Evolutionary conservation across 2,888 invertebrate genomes (phyloP), one percentile per base, ranked within the genome.

Genomic region (Catocala nupta): DNA sequence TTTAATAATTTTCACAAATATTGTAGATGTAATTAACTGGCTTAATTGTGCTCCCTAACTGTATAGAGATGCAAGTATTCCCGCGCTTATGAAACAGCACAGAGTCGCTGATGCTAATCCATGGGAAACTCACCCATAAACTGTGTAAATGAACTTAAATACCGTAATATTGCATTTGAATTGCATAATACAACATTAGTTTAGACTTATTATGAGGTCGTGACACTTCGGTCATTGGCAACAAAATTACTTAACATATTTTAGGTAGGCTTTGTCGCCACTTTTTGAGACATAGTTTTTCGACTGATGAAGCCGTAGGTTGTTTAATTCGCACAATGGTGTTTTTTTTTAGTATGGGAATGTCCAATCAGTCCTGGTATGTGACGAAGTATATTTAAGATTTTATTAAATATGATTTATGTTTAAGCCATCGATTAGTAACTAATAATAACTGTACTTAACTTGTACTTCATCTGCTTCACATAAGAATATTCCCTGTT

Each of bases 101-200:
- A 69, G 51, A 54, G 73, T 44, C 56, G 65, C 70, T 78, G 73
- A 81, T 79, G 81, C 68, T 81, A 81, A 81, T 80, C 80, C 81
- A 85, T 90, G 88, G 81, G 87, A 90, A 90, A 66, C 74, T 71
- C 68, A 48, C 62, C 74, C 73, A 80, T 81, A 82, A 71, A 51
- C 58, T 50, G 52, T 52, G 76, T 81, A 74, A 75, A 73, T 64
- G 64, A 70, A 70, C 62, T 70, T 61, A 77, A 71, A 75, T 75
- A 78, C 75, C 70, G 75, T 75, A 78, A 66, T 67, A 72, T 72
- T 75, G 73, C 68, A 74, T 74, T 76, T 70, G 59, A 72, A 77
- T 64, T 71, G 73, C 75, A 62, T 75, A 66, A 63, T 61, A 65
- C 45, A 51, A 50, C 55, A 66, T 65, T 70, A 70, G 55, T 54